Percentiles rank a stretch among this genome's conserved stretches.
phyloP scores from a whole-genome alignment of 2,888 invertebrate genomes.

The Drosophila nigricruria region DNA sequence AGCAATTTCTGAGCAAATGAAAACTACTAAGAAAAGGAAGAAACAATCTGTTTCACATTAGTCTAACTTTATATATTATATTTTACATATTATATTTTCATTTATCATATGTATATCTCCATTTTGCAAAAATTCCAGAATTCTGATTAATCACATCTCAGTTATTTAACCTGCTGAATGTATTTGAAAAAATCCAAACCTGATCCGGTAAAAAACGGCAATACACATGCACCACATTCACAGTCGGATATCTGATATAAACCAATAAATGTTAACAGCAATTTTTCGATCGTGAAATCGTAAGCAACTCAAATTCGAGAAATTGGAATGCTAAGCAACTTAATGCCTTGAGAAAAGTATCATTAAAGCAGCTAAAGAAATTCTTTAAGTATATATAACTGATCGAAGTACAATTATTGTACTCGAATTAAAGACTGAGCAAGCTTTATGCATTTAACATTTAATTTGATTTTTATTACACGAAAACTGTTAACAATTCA shows the following conservation, averaged over 20 bases:
- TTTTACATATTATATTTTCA: not conserved
- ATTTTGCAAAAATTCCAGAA: not conserved
- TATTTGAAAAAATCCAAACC: not conserved
- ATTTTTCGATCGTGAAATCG: constrained; percentile 8
- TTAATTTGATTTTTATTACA: not conserved
- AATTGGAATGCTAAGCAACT: not conserved
- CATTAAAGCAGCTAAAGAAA: not conserved
- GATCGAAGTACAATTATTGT: not conserved
- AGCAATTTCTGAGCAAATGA: too few relatives aligned
- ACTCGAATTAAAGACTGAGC: not conserved
- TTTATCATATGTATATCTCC: not conserved
- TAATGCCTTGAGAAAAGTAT: not conserved
- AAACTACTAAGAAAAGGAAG: too few relatives aligned
- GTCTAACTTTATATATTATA: not conserved
- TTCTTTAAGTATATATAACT: not conserved
- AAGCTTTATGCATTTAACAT: not conserved
- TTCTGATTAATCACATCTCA: not conserved
- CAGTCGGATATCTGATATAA: not conserved
- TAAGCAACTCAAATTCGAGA: not conserved
- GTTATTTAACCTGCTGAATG: not conserved
- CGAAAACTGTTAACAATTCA: not conserved
- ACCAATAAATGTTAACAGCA: not conserved
- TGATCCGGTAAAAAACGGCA: not conserved
- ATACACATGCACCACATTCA: not conserved
- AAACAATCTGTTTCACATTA: not conserved